Evolutionary conservation across 2,888 invertebrate genomes (phyloP).

Genomic region (Dascillus cervinus): DNA sequence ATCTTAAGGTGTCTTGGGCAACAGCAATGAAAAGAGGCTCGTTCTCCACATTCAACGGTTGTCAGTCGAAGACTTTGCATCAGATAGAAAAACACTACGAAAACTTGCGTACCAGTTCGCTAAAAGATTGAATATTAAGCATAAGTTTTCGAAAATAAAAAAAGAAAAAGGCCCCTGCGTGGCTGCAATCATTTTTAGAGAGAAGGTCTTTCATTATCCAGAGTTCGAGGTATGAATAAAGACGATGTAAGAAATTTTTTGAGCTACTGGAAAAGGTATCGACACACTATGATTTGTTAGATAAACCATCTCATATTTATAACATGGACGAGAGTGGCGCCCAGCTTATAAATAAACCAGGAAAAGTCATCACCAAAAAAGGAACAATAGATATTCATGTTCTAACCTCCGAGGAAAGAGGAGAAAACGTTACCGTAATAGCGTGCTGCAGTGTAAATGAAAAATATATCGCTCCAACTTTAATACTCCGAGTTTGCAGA

Average conservation of each 20-base stretch:
- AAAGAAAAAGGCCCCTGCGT: background rate
- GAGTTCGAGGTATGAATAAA: constrained; percentile 1
- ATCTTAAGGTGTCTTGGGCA: too few relatives aligned
- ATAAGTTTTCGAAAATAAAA: constrained; percentile 5
- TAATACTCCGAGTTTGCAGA: too few relatives aligned
- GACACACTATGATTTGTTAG: constrained; percentile 1
- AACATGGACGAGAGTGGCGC: constrained; percentile 10
- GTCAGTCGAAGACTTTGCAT: constrained; percentile 3
- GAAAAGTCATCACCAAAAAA: constrained; percentile 6
- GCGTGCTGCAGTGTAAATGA: constrained; percentile 9
- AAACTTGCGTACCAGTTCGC: constrained; percentile 5
- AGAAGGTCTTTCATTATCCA: constrained; percentile 3
- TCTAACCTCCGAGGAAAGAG: constrained; percentile 8
- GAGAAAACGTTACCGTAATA: constrained; percentile 9
- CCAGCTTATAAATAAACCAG: constrained; percentile 6
- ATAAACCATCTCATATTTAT: constrained; percentile 7
- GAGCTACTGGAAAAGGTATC: constrained; percentile 10
- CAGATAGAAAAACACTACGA: constrained; percentile 3
- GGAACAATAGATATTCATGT: constrained; percentile 9
- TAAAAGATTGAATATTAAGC: constrained; percentile 5
- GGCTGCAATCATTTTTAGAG: constrained; percentile 6
- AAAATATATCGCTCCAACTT: constrained; percentile 6
- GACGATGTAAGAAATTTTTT: constrained; percentile 7
- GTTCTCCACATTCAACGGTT: constrained; percentile 2
- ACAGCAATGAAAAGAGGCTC: too few relatives aligned